Percentiles rank a stretch among this genome's conserved stretches.
phyloP scores from a whole-genome alignment of 2,113 vertebrate species.

The Hemibagrus wyckioides region DNA sequence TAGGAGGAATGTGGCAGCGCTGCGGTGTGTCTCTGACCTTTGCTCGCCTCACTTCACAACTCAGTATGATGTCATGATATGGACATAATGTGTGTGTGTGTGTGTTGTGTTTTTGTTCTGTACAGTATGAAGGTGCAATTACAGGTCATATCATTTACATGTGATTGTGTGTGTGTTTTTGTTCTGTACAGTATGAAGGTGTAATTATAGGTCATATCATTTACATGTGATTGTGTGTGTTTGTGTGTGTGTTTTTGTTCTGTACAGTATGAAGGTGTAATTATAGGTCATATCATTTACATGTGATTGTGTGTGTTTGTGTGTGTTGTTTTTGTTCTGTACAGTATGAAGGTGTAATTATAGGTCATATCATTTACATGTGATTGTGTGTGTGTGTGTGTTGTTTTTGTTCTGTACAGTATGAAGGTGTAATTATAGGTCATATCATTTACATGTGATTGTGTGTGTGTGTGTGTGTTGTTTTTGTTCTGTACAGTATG shows the following conservation, averaged over 20 bases:
- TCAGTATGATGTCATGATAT: constrained; percentile 49
- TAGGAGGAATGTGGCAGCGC: neutral
- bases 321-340: neutral
- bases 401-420: neutral
- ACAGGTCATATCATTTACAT: neutral
- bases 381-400: constrained; percentile 2
- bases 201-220: neutral
- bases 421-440: neutral
- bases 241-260: neutral
- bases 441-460: neutral
- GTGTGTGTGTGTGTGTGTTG: constrained; percentile 8
- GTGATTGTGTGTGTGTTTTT: constrained; percentile 16
- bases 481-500: too few species aligned
- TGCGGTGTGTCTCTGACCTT: constrained; percentile 58
- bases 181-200: too few species aligned
- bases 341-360: neutral
- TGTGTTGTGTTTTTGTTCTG: constrained; percentile 27
- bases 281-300: neutral
- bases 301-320: neutral
- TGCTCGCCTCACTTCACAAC: constrained; percentile 44
- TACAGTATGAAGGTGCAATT: neutral
- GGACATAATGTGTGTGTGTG: constrained; percentile 10
- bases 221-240: neutral
- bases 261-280: neutral
- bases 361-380: neutral